Conservation (phyloP, 2,113 vertebrate species). For the Xiphias gladius region DNA sequence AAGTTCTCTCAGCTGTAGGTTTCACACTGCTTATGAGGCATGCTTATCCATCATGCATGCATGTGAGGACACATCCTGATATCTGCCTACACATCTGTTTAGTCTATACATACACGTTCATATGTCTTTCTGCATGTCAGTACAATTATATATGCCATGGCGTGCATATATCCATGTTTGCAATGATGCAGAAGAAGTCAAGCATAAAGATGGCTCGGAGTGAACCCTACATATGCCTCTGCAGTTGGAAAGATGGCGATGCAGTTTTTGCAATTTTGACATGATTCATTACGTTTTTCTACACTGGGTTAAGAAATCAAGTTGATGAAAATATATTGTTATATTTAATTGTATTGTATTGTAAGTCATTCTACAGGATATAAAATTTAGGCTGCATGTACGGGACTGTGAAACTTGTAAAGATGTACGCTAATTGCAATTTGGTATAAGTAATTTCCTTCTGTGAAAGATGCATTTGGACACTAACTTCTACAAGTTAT, state of each 20-base stretch:
- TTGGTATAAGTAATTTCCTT: not conserved
- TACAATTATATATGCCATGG: not conserved
- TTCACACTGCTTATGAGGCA: not conserved
- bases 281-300: not conserved
- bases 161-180: not conserved
- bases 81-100: slow-evolving; percentile 34
- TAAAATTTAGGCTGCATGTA: too few relatives aligned
- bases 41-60: slow-evolving; percentile 10
- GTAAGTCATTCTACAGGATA: too few relatives aligned
- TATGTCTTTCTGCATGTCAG: slow-evolving; percentile 6
- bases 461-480: slow-evolving; percentile 3
- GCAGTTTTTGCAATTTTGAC: too few relatives aligned
- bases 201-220: slow-evolving; percentile 10
- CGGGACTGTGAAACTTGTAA: too few relatives aligned
- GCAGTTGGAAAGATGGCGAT: too few relatives aligned
- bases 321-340: not conserved
- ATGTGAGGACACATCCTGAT: slow-evolving; percentile 5
- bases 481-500: not conserved
- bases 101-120: not conserved
- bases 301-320: not conserved
- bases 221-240: not conserved
- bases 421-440: not conserved
- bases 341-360: too few relatives aligned
- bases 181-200: not conserved
- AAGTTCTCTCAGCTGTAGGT: not conserved